Evolutionary conservation across 1,140 invertebrate species (phyloP).

Genomic region (Centruroides sculpturatus): DNA sequence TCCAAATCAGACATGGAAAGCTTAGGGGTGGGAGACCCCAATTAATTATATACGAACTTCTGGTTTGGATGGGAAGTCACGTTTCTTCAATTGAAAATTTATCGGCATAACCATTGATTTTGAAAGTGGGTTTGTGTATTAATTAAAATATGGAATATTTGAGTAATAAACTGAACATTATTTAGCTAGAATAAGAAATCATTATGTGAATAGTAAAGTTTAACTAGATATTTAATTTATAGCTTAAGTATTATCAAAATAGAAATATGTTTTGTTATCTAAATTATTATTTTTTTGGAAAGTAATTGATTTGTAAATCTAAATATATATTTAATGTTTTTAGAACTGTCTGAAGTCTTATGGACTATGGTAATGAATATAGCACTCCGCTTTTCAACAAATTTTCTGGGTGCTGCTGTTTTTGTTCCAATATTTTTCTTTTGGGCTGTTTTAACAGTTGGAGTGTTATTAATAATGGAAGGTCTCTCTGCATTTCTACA

Average conservation of each 20-base stretch:
- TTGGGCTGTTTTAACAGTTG: slow-evolving; percentile 74
- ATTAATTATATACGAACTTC: no score
- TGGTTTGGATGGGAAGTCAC: no score
- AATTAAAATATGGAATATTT: no score
- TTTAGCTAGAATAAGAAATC: no score
- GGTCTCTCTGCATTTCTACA: slow-evolving; percentile 96
- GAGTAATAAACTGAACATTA: no score
- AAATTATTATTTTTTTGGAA: neutral
- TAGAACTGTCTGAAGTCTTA: slow-evolving; percentile 47
- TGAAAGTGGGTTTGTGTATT: no score
- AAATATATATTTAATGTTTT: neutral
- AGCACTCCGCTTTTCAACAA: neutral
- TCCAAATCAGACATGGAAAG: no score
- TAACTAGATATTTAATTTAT: neutral
- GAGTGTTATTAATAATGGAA: slow-evolving; percentile 88
- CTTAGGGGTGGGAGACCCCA: no score
- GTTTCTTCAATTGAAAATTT: no score
- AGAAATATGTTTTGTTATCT: neutral
- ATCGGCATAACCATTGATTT: no score
- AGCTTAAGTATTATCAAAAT: neutral
- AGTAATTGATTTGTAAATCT: neutral
- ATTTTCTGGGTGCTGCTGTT: slow-evolving; percentile 34
- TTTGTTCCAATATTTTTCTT: slow-evolving; percentile 64
- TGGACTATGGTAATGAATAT: slow-evolving; percentile 20
- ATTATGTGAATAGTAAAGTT: neutral